Evolutionary conservation across 2,888 invertebrate species (phyloP).

Genomic region (Galerucella nymphaeae): DNA sequence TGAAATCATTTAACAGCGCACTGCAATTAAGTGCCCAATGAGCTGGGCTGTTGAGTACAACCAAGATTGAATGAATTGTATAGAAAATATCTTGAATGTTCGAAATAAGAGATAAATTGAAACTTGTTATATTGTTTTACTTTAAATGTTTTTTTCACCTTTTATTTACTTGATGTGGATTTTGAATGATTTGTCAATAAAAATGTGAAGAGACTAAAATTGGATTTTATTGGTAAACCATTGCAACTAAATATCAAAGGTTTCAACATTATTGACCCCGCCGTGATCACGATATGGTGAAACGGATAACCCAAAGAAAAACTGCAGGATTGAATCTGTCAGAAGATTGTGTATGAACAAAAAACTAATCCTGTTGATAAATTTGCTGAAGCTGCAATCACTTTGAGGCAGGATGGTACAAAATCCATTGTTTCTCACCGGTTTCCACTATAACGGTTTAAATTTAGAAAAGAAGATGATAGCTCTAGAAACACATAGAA

Average conservation of each 20-base stretch:
- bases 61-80: too few species aligned
- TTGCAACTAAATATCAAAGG: neutral
- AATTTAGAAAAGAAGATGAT: neutral
- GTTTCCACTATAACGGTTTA: neutral
- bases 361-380: neutral
- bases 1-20: too few species aligned
- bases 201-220: too few species aligned
- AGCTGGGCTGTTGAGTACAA: too few species aligned
- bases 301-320: neutral
- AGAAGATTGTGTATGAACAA: neutral
- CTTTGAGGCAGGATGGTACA: neutral
- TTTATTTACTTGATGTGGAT: too few species aligned
- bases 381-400: neutral
- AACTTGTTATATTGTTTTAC: too few species aligned
- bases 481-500: neutral
- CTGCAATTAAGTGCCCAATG: too few species aligned
- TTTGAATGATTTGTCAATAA: too few species aligned
- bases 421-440: neutral
- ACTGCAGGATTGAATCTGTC: neutral
- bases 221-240: neutral
- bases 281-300: neutral
- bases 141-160: too few species aligned
- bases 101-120: too few species aligned
- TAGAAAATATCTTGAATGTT: too few species aligned
- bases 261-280: neutral